These are phyloP conservation scores for Drosophila colorata DNA, from an alignment of 2,888 invertebrate species.

Conservation along the genomic window DNA sequence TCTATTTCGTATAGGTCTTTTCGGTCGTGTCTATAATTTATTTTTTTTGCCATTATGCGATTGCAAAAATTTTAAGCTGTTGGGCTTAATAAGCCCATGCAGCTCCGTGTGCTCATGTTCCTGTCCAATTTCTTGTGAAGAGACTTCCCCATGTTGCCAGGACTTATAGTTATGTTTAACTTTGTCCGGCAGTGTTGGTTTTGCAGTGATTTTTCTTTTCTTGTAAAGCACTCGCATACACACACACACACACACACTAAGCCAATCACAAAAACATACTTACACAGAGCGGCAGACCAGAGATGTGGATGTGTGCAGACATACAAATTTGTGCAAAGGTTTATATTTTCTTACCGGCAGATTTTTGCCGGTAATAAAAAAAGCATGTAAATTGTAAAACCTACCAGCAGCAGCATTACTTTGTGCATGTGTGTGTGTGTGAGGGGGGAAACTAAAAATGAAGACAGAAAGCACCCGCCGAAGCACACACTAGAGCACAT, in stretches of 20 bases:
- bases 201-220: slow-evolving; percentile 79
- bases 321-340: slow-evolving; percentile 66
- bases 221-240: slow-evolving; percentile 70
- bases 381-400: slow-evolving; percentile 55
- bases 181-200: slow-evolving; percentile 61
- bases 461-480: slow-evolving; percentile 17
- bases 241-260: slow-evolving; percentile 34
- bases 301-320: slow-evolving; percentile 10
- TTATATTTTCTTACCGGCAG: slow-evolving; percentile 63
- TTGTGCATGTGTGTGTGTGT: neutral
- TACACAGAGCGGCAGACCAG: slow-evolving; percentile 8
- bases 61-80: slow-evolving; percentile 32
- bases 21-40: too few relatives aligned
- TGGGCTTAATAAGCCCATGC: slow-evolving; percentile 47
- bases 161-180: slow-evolving; percentile 41
- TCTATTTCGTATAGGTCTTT: too few relatives aligned
- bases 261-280: slow-evolving; percentile 46
- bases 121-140: slow-evolving; percentile 57
- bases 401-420: slow-evolving; percentile 28
- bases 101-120: slow-evolving; percentile 57
- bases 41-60: too few relatives aligned
- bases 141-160: slow-evolving; percentile 38
- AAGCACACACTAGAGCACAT: slow-evolving; percentile 39
- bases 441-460: neutral
- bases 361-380: slow-evolving; percentile 50